Evolutionary conservation across 2,888 invertebrate species (phyloP).

Genomic region (Odontomyia ornata): DNA sequence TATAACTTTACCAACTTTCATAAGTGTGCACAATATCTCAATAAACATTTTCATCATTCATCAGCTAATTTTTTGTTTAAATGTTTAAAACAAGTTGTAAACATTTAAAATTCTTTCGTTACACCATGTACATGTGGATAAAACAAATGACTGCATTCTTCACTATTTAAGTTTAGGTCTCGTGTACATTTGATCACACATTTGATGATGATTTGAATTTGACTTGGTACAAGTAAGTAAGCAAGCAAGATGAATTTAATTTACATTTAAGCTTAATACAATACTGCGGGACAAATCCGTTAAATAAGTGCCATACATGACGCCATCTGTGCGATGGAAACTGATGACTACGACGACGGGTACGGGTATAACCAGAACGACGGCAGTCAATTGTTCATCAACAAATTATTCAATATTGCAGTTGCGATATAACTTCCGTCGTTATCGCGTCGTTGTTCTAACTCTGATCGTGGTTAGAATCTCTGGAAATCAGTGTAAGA

Average conservation of each 20-base stretch:
- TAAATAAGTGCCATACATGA: conserved; percentile 35
- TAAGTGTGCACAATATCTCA: no score
- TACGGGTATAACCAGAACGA: not conserved
- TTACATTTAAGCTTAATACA: conserved; percentile 41
- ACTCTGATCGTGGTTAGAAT: not conserved
- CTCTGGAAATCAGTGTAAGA: no score
- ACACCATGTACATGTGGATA: not conserved
- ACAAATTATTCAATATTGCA: conserved; percentile 33
- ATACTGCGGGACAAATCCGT: conserved; percentile 35
- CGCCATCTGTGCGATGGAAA: conserved; percentile 39
- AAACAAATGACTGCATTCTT: not conserved
- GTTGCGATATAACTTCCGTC: conserved; percentile 44
- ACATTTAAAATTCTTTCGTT: no score
- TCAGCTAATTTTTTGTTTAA: not conserved
- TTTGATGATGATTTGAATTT: not conserved
- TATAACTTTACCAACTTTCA: no score
- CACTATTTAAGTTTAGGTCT: conserved; percentile 7
- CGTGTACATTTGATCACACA: conserved; percentile 1
- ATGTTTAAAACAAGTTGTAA: no score
- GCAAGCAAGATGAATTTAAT: conserved; percentile 39
- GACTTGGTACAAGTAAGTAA: not conserved
- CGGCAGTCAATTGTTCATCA: conserved; percentile 36
- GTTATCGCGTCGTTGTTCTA: conserved; percentile 17
- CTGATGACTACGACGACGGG: conserved; percentile 1
- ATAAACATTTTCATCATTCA: not conserved